Conservation (phyloP, 2,797 vertebrate genomes). For the Pogoniulus pusillus region DNA sequence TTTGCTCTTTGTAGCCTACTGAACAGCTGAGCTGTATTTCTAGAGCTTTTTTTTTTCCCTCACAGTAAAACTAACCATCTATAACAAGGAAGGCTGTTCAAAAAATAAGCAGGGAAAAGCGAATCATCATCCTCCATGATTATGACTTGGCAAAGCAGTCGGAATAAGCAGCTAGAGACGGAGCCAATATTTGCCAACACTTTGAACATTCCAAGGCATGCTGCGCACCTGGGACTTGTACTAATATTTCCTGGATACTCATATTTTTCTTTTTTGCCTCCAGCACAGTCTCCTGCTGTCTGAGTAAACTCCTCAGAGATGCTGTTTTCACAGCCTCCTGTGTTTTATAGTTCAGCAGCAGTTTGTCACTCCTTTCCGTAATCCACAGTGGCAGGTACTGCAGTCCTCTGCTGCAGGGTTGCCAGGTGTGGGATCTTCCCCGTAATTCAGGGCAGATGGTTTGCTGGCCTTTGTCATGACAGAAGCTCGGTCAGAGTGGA, state of each 20-base stretch:
- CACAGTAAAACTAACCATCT: conserved; percentile 50
- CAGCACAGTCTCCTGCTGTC: conserved; percentile 23
- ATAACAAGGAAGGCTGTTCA: conserved; percentile 51
- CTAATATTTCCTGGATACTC: conserved; percentile 47
- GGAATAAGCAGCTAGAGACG: conserved; percentile 29
- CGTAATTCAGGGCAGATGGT: conserved; percentile 4
- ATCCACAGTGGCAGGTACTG: neutral
- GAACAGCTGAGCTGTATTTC: conserved; percentile 28
- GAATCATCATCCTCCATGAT: conserved; percentile 53
- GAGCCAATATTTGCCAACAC: conserved; percentile 65
- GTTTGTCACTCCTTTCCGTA: conserved; percentile 44
- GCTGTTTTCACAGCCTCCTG: neutral
- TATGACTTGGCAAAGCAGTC: conserved; percentile 52
- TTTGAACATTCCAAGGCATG: conserved; percentile 42
- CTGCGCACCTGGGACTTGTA: conserved; percentile 42
- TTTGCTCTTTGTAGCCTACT: conserved; percentile 31
- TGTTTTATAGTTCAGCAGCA: conserved; percentile 34
- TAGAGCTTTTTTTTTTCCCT: neutral
- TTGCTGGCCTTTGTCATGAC: conserved; percentile 10
- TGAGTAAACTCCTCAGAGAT: conserved; percentile 42
- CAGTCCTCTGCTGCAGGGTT: neutral
- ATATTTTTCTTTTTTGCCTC: conserved; percentile 47
- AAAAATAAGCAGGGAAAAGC: neutral
- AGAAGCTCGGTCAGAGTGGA: neutral
- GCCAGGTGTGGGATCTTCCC: neutral